Percentiles rank a stretch among this genome's conserved stretches.
These are phyloP conservation scores for Mythimna pallens DNA, from an alignment of 2,888 invertebrate genomes.

Conservation along the genomic window DNA sequence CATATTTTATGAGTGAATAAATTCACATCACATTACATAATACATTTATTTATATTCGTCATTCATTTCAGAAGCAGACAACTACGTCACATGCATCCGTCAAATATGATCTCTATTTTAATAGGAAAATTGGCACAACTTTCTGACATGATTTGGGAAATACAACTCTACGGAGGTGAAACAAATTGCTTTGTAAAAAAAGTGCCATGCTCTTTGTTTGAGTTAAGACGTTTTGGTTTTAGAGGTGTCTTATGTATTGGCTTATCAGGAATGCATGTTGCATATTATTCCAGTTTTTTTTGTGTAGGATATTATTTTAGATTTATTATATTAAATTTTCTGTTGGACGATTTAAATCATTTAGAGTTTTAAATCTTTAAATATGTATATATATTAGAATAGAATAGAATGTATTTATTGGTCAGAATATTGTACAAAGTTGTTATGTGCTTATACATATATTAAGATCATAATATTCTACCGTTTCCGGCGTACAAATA, in stretches of 20 bases:
- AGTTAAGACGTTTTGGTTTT: not conserved
- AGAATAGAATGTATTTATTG: too few species aligned
- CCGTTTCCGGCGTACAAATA: too few species aligned
- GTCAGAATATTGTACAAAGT: too few species aligned
- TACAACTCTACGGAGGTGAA: not conserved
- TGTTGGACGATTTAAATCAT: too few species aligned
- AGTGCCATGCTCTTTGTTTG: not conserved
- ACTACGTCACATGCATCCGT: constrained; percentile 26
- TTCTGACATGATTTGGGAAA: not conserved
- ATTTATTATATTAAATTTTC: too few species aligned
- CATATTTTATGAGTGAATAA: constrained; percentile 56
- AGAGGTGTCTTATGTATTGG: not conserved
- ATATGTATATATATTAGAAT: too few species aligned
- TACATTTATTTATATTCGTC: constrained; percentile 38
- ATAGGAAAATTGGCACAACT: constrained; percentile 6
- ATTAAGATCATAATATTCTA: too few species aligned
- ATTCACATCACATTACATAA: constrained; percentile 35
- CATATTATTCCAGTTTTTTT: constrained; percentile 24
- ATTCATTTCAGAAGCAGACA: constrained; percentile 41
- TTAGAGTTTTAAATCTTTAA: too few species aligned
- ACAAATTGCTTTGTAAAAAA: not conserved
- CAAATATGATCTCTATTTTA: constrained; percentile 17
- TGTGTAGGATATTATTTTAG: too few species aligned
- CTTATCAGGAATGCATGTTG: constrained; percentile 17
- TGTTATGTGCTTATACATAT: too few species aligned